phyloP scores from a whole-genome alignment of 1,140 invertebrate genomes.

The Mactra quadrangularis region DNA sequence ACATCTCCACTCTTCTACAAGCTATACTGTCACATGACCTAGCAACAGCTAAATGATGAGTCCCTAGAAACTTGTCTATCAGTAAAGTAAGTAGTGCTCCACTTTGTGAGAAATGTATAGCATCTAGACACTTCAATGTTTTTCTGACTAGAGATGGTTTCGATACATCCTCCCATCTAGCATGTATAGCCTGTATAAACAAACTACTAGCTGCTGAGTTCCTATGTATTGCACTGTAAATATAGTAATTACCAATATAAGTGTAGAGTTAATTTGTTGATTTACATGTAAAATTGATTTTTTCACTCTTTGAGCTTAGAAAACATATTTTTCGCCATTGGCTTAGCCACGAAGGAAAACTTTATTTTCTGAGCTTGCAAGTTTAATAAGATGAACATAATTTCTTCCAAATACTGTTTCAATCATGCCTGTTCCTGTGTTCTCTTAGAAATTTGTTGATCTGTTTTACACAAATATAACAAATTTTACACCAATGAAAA shows the following conservation, averaged over 20 bases:
- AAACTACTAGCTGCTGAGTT: constrained; percentile 89
- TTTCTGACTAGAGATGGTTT: constrained; percentile 86
- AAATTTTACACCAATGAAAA: no score
- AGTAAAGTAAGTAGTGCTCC: constrained; percentile 87
- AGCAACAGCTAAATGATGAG: constrained; percentile 86
- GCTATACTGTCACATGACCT: constrained; percentile 87
- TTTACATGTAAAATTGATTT: no score
- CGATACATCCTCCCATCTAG: constrained; percentile 85
- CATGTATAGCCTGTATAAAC: constrained; percentile 88
- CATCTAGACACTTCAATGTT: constrained; percentile 87
- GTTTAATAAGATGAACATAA: no score
- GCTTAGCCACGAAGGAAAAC: no score
- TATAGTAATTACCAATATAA: constrained; percentile 46
- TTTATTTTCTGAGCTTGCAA: no score
- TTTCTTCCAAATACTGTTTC: no score
- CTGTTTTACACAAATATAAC: no score
- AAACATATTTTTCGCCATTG: no score
- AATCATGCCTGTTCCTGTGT: no score
- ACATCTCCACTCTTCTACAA: constrained; percentile 87
- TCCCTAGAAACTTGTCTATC: constrained; percentile 86
- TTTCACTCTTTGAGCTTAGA: no score
- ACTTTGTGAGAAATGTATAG: constrained; percentile 88
- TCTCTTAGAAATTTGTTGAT: no score
- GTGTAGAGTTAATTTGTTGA: no score
- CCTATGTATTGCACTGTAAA: constrained; percentile 87